A percentile compares a stretch with the other conserved stretches of the same genome.
Conservation (phyloP, 1,140 invertebrate genomes). For the Dinothrombium tinctorium region DNA sequence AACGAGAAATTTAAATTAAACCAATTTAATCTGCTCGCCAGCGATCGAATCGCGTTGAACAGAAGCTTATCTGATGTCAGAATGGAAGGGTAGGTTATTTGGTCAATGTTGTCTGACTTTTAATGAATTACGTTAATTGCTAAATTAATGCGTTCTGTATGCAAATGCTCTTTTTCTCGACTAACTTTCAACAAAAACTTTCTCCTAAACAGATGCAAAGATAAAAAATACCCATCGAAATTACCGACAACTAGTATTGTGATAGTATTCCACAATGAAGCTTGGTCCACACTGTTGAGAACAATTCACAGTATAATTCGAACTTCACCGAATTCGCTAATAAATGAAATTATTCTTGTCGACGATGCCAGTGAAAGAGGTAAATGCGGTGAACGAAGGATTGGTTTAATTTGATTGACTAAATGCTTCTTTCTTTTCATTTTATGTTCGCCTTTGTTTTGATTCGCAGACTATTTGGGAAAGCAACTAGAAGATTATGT, state of each 20-base stretch:
- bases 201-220: constrained; percentile 16
- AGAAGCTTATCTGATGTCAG: constrained; percentile 80
- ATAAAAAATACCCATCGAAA: constrained; percentile 14
- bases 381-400: too few species aligned
- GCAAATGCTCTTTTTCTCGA: background rate
- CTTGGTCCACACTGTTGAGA: constrained; percentile 26
- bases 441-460: constrained; percentile 28
- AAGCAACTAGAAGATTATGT: constrained; percentile 72
- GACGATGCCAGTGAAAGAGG: constrained; percentile 27
- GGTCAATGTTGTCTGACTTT: background rate
- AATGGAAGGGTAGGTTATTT: constrained; percentile 47
- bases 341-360: constrained; percentile 27
- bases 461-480: constrained; percentile 71
- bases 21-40: constrained; percentile 93
- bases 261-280: constrained; percentile 29
- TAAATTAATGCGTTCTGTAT: background rate
- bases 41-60: constrained; percentile 91
- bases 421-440: too few species aligned
- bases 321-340: constrained; percentile 21
- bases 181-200: too few species aligned
- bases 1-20: constrained; percentile 83
- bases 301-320: constrained; percentile 27
- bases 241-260: constrained; percentile 22
- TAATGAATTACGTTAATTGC: background rate
- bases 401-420: too few species aligned